Evolutionary conservation across 1,140 invertebrate species (phyloP).

Genomic region (Calephelis virginiensis): DNA sequence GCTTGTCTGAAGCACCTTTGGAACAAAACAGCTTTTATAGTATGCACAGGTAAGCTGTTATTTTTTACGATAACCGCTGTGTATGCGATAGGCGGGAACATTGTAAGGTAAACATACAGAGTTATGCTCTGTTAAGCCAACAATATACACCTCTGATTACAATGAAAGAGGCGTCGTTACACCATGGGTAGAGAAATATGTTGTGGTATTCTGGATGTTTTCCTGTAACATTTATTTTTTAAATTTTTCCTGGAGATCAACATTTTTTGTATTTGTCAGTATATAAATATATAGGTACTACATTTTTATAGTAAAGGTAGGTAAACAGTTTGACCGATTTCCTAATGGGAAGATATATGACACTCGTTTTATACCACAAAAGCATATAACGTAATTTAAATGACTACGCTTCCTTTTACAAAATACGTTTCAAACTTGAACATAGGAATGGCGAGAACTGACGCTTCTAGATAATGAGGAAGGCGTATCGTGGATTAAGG

Average conservation of each 20-base stretch:
- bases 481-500: too few species aligned
- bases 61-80: conserved; percentile 64
- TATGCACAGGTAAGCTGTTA: conserved; percentile 49
- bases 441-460: too few species aligned
- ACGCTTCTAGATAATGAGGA: too few species aligned
- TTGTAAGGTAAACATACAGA: conserved; percentile 38
- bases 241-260: background rate
- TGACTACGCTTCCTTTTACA: too few species aligned
- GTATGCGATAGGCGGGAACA: conserved; percentile 50
- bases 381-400: too few species aligned
- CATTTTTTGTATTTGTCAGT: too few species aligned
- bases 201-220: background rate
- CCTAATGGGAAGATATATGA: too few species aligned
- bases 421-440: too few species aligned
- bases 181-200: background rate
- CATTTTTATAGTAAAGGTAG: too few species aligned
- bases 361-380: too few species aligned
- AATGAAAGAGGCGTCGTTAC: conserved; percentile 38
- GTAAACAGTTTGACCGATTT: too few species aligned
- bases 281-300: too few species aligned
- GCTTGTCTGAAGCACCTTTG: background rate
- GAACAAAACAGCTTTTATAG: conserved; percentile 25
- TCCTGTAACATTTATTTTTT: background rate
- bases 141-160: conserved; percentile 42
- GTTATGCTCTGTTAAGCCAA: conserved; percentile 45